phyloP scores from a whole-genome alignment of 2,797 vertebrate genomes.

The Chiroxiphia lanceolata region DNA sequence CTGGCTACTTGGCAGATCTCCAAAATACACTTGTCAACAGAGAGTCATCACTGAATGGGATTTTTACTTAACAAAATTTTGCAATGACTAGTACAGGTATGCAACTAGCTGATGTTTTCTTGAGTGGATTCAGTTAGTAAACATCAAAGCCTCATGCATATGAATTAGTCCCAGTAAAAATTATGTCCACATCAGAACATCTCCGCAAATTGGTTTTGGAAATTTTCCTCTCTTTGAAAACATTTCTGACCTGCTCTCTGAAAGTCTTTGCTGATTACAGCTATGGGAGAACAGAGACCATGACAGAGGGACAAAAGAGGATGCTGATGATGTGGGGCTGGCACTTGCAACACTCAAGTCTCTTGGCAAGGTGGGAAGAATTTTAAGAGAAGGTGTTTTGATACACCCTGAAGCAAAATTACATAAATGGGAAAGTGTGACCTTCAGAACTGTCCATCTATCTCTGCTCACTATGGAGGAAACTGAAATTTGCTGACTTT shows the following conservation, averaged over 20 bases:
- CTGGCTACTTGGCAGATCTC: conserved; percentile 48
- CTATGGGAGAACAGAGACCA: neutral
- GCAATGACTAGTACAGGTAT: neutral
- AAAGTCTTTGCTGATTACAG: neutral
- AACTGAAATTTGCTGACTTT: neutral
- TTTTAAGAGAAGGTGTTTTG: neutral
- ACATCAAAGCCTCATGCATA: neutral
- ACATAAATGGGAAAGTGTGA: neutral
- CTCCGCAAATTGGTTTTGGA: neutral
- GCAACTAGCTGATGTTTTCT: neutral
- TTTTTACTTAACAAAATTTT: neutral
- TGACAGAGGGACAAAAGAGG: neutral
- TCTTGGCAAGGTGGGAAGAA: neutral
- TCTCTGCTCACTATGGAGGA: neutral
- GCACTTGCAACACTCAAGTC: neutral
- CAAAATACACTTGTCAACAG: conserved; percentile 14
- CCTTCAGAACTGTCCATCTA: neutral
- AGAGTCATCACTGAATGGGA: neutral
- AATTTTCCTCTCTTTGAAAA: neutral
- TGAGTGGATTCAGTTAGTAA: neutral
- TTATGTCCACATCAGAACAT: neutral
- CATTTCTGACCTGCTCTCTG: neutral
- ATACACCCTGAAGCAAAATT: neutral
- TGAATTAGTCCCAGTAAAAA: neutral
- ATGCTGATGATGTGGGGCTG: neutral